These are phyloP conservation scores for Equus quagga DNA, from an alignment of 2,113 vertebrate genomes.

Conservation along the genomic window DNA sequence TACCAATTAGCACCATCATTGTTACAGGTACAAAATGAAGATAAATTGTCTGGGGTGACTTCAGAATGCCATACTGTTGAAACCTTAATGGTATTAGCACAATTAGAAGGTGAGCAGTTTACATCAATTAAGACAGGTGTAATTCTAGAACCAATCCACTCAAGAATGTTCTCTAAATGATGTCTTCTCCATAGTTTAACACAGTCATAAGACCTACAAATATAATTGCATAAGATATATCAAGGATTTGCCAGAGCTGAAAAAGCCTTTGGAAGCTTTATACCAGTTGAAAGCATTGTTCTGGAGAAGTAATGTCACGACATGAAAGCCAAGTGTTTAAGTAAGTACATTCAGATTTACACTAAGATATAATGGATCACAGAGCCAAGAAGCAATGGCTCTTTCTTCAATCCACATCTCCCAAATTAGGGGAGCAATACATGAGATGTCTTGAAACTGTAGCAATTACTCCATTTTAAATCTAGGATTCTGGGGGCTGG, in stretches of 20 bases:
- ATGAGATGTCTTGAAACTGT: neutral
- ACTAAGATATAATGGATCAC: neutral
- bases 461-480: conserved; percentile 52
- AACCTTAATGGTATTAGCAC: conserved; percentile 44
- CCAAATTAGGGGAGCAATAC: neutral
- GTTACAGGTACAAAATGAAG: conserved; percentile 21
- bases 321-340: neutral
- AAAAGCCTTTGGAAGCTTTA: conserved; percentile 34
- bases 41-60: neutral
- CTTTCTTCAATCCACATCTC: neutral
- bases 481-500: neutral
- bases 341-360: neutral
- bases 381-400: neutral
- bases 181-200: conserved; percentile 27
- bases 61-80: conserved; percentile 16
- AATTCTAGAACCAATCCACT: conserved; percentile 51
- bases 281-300: neutral
- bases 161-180: conserved; percentile 16
- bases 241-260: neutral
- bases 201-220: neutral
- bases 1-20: neutral
- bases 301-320: neutral
- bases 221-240: neutral
- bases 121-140: conserved; percentile 52
- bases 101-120: conserved; percentile 57